Evolutionary conservation across 2,113 vertebrate species (phyloP), one percentile per base, ranked within the genome.

Genomic region (Ondatra zibethicus): DNA sequence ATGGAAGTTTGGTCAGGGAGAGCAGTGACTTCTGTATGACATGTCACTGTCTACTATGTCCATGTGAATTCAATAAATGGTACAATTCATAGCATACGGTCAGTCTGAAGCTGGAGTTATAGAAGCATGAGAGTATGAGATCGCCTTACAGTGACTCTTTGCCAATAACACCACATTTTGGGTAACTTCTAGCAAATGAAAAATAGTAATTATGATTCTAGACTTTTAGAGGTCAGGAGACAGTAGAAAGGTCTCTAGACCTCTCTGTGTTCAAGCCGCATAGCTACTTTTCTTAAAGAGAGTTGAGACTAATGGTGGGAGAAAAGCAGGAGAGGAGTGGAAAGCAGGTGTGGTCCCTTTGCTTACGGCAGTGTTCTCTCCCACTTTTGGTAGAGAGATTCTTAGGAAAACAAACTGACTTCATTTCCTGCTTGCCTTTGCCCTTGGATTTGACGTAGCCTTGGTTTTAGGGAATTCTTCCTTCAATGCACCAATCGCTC

Each of bases 11-110:
- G 12, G 25, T n/a, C 73, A 81, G 10, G 42, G 72, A 92, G n/a
- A 92, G 2, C 5, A 50, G 7, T 61, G 10, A 61, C 27, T 96
- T 86, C 84, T 68, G 81, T 21, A 65, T 21, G 52, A 16, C 68
- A 23, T 61, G 78, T 82, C 66, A 88, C 47, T 47, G 21, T 86
- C 92, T 72, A 76, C 6, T 3, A 73, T 77, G 14, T 47, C 63
- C 29, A 93, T 90, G 58, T 85, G 95, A 89, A 78, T 75, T 93
- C 78, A 95, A 95, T 96, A 82, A 93, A 95, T 47, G 85, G 45
- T 92, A 25, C 39, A 66, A 63, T 92, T 81, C 23, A 23, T 76
- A 89, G 61, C 66, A 78, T 19, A 19, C 65, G 77, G 21, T 68
- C 11, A 68, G 33, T 76, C 63, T 87, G 61, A 21, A 11, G 16